Base-by-base conservation (phyloP, 1,140 invertebrate genomes). In the Drosophila mauritiana region DNA sequence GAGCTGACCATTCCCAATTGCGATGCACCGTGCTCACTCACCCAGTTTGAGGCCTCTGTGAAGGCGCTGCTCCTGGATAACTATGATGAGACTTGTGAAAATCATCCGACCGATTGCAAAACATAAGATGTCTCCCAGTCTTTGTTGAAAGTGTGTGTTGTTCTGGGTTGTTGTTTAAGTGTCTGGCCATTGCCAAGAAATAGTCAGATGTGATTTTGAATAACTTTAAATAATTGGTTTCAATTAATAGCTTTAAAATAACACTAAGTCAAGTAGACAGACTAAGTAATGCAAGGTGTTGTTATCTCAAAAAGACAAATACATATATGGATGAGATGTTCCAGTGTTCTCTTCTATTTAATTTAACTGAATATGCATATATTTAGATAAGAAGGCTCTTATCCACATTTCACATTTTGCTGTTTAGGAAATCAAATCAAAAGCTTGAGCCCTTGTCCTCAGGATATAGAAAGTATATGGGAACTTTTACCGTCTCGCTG, bases 391-490 rank as follows among this genome's bases (percentile, higher is more conserved):
- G 56, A 13, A 25, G 40, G 39, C 61, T 45, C 4, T 39, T 4
- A 1, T 3, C 31, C n/a, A 63, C 12, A 64, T 46, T 74, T 63
- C 51, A 55, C 12, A 40, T 57, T 57, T 15, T n/a, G 1, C 40
- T 27, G 11, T 17, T 15, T 5, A 10, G 12, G 45, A 34, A 17
- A 46, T 22, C 15, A 45, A 78, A 51, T 88, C 72, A 97, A 93
- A 95, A 94, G 22, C 90, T 73, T 5, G 97, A 95, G 55, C 96
- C 96, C 93, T 96, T 97, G 86, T 98, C 95, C 94, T 98, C 97
- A 65, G 95, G 94, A 85, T 97, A 94, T 48, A 98, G 93, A 92
- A 98, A 98, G 92, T 97, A 97, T 91, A 98, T 97, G 73, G 94
- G 95, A 0, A 98, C 95, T 40, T 91, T 69, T 58, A 94, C 92